Evolutionary conservation across 2,797 vertebrate genomes (phyloP).

Genomic region (Lemur catta): DNA sequence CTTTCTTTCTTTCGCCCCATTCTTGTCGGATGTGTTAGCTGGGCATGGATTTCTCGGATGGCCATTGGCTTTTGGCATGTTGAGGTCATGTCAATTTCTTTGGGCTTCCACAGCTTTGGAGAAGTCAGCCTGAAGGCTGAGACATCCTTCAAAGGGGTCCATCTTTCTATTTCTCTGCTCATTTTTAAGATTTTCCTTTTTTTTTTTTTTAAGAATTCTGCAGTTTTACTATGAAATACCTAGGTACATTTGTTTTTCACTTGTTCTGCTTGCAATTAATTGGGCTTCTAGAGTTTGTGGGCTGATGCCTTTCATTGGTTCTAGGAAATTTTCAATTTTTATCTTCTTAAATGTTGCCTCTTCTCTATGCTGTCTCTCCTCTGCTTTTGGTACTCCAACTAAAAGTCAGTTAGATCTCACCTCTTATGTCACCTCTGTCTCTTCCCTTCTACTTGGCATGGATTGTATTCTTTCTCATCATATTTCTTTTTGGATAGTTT

Average conservation of each 20-base stretch:
- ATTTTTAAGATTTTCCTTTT: not conserved
- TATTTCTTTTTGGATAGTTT: not conserved
- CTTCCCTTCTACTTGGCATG: not conserved
- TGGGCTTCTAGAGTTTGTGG: not conserved
- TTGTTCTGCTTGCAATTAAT: not conserved
- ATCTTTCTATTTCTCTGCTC: not conserved
- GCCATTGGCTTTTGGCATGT: not conserved
- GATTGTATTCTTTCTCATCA: not conserved
- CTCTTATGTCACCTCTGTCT: not conserved
- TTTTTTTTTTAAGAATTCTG: not conserved
- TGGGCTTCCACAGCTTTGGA: not conserved
- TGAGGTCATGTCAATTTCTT: accelerated
- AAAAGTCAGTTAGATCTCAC: not conserved
- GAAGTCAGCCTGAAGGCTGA: not conserved
- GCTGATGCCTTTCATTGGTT: not conserved
- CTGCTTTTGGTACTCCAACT: not conserved
- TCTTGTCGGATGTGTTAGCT: no score
- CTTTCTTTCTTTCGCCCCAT: accelerated
- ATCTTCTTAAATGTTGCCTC: not conserved
- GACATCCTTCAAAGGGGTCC: not conserved
- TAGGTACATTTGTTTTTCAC: not conserved
- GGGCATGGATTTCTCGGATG: not conserved
- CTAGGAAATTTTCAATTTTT: not conserved
- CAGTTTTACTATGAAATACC: not conserved
- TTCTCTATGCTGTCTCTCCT: not conserved